Conservation (phyloP, 2,113 vertebrate species). For the Leptobrachium leishanense region DNA sequence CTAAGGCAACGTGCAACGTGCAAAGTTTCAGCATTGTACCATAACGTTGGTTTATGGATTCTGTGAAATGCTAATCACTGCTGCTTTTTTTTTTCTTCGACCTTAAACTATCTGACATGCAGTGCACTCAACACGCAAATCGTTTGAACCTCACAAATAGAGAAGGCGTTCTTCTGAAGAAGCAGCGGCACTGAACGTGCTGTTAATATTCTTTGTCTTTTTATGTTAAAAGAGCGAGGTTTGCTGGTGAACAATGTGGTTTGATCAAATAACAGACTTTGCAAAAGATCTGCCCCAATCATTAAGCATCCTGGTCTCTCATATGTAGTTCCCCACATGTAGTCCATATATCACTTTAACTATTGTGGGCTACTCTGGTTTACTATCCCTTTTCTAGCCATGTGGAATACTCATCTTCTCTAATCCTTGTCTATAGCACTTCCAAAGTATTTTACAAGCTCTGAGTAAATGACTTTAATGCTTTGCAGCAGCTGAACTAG, state of each 20-base stretch:
- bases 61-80: background rate
- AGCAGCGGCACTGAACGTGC: background rate
- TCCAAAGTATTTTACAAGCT: conserved; percentile 95
- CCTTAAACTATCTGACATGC: background rate
- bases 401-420: conserved; percentile 96
- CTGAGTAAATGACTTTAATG: conserved; percentile 85
- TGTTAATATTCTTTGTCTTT: background rate
- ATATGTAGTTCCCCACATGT: conserved; percentile 72
- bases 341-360: conserved; percentile 88
- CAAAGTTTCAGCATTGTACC: no score
- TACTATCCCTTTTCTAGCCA: conserved; percentile 84
- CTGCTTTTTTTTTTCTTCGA: background rate
- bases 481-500: conserved; percentile 89
- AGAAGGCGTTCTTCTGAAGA: background rate
- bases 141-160: background rate
- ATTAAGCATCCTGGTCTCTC: conserved; percentile 58
- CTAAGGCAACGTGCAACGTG: no score
- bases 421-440: conserved; percentile 86
- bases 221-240: conserved; percentile 18
- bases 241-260: conserved; percentile 45
- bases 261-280: conserved; percentile 55
- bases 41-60: background rate
- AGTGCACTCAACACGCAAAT: background rate
- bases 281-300: conserved; percentile 65
- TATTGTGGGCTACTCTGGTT: conserved; percentile 81